Conservation (phyloP, 2,888 invertebrate species). For the Aricia artaxerxes region DNA sequence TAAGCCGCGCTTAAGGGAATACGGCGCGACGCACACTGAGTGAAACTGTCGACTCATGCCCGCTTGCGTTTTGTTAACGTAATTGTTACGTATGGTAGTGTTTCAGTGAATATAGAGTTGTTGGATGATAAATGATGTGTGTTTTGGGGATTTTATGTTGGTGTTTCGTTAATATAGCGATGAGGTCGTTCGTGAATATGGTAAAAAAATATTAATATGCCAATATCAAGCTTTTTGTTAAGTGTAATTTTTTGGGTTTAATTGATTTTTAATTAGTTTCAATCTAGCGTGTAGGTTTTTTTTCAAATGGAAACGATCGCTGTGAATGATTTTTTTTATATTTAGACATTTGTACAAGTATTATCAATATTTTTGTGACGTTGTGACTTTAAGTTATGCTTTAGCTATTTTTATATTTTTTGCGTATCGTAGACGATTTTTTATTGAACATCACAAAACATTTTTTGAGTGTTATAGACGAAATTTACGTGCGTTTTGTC, state of each 20-base stretch:
- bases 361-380: background rate
- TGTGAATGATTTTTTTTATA: background rate
- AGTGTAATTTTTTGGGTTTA: background rate
- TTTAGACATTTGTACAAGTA: background rate
- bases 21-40: slow-evolving; percentile 53
- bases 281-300: background rate
- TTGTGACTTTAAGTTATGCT: background rate
- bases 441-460: background rate
- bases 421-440: background rate
- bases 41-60: slow-evolving; percentile 47
- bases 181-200: too few species aligned
- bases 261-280: background rate
- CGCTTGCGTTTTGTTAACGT: slow-evolving; percentile 33
- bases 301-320: background rate
- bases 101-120: background rate
- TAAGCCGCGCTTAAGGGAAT: slow-evolving; percentile 72
- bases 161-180: too few species aligned
- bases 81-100: slow-evolving; percentile 20
- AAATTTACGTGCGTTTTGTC: background rate
- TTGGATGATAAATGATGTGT: background rate
- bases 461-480: background rate
- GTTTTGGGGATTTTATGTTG: background rate
- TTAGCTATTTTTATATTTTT: background rate
- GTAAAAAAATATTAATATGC: too few species aligned
- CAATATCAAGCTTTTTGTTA: too few species aligned